Conservation (phyloP, 2,888 invertebrate species). For the Rosalia funebris region DNA sequence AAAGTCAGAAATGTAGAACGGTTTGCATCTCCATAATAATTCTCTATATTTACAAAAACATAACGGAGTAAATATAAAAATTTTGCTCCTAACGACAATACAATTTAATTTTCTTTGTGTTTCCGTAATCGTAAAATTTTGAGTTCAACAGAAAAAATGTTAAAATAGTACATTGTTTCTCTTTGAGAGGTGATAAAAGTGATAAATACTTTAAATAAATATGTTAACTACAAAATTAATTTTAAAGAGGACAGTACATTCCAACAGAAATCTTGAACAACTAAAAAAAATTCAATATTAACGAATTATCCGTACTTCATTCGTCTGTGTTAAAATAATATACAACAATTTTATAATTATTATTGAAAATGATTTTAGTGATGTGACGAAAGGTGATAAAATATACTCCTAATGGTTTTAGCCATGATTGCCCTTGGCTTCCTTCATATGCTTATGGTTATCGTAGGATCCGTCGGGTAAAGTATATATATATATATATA, state of each 20-base stretch:
- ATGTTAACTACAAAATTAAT: conserved; percentile 1
- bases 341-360: neutral
- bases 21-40: conserved; percentile 37
- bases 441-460: conserved; percentile 10
- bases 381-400: conserved; percentile 24
- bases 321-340: no score
- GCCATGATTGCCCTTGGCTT: conserved; percentile 7
- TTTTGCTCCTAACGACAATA: neutral
- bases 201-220: conserved; percentile 6
- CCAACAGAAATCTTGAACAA: neutral
- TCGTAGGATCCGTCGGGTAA: conserved; percentile 18
- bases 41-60: conserved; percentile 33
- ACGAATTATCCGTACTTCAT: no score
- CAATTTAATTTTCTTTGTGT: neutral
- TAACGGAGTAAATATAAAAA: conserved; percentile 10
- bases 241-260: conserved; percentile 8
- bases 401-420: conserved; percentile 10
- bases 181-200: neutral
- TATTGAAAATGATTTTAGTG: conserved; percentile 14
- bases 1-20: conserved; percentile 46
- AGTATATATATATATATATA: no score
- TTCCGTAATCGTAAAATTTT: neutral
- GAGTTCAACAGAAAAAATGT: neutral
- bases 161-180: conserved; percentile 3
- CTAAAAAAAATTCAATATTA: no score